Percentiles rank a stretch among this genome's conserved stretches.
These are phyloP conservation scores for Criorhina ranunculi DNA, from an alignment of 2,888 invertebrate genomes.

Conservation along the genomic window DNA sequence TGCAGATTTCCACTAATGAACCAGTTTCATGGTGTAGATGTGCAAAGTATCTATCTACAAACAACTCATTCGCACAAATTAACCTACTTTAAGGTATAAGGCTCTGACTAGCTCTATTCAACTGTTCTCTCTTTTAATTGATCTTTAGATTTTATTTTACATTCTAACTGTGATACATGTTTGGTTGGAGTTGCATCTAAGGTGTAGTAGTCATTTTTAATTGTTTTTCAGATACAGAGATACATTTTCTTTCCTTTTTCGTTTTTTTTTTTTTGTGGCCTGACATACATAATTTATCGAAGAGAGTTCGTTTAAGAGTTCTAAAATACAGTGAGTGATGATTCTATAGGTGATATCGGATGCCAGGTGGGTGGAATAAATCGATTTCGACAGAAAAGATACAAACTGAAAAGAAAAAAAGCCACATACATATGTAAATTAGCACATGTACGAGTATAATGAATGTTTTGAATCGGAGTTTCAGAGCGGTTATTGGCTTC, in stretches of 20 bases:
- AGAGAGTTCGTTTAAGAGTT: constrained; percentile 12
- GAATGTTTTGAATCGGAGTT: background rate
- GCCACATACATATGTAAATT: no score
- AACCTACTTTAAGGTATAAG: constrained; percentile 71
- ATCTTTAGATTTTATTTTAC: constrained; percentile 54
- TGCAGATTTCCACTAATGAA: constrained; percentile 73
- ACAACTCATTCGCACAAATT: constrained; percentile 71
- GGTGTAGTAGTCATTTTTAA: constrained; percentile 11
- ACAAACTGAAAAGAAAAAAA: no score
- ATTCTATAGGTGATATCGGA: constrained; percentile 42
- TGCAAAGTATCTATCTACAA: background rate
- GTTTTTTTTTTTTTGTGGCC: no score
- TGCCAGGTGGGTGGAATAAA: constrained; percentile 60
- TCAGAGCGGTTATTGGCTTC: constrained; percentile 57
- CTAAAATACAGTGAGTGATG: constrained; percentile 31
- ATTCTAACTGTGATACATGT: constrained; percentile 63
- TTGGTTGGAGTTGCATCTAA: constrained; percentile 5
- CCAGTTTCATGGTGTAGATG: constrained; percentile 50
- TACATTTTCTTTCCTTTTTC: background rate
- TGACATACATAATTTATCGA: constrained; percentile 41
- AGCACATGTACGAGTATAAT: constrained; percentile 18
- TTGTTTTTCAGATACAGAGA: constrained; percentile 30
- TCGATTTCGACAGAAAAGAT: no score
- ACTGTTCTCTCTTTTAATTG: constrained; percentile 65
- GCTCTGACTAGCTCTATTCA: constrained; percentile 11